phyloP scores from a whole-genome alignment of 1,140 invertebrate genomes.

The Zaprionus gabonicus region DNA sequence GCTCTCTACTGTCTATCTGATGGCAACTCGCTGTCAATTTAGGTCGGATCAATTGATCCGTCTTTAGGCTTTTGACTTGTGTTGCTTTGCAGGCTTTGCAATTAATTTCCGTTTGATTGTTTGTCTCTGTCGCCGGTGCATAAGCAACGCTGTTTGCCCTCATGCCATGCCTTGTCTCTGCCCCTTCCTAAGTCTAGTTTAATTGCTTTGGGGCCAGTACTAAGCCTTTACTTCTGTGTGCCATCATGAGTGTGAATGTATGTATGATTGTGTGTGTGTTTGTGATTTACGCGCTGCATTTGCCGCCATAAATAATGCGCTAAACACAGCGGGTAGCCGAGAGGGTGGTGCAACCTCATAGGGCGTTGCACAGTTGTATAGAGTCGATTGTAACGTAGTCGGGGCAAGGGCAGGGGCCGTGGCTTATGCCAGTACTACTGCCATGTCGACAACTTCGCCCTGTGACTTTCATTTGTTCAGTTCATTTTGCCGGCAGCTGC shows the following conservation, averaged over 20 bases:
- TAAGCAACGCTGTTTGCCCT: background rate
- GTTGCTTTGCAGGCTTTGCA: constrained; percentile 26
- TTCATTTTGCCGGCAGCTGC: constrained; percentile 49
- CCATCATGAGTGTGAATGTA: constrained; percentile 9
- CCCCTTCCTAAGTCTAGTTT: constrained; percentile 41
- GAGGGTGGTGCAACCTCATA: background rate
- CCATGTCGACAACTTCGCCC: constrained; percentile 64
- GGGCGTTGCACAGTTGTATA: background rate
- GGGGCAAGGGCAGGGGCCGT: background rate
- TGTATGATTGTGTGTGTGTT: constrained; percentile 17
- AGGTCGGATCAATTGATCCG: background rate
- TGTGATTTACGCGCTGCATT: constrained; percentile 59
- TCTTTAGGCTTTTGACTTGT: background rate
- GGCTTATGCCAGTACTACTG: constrained; percentile 34
- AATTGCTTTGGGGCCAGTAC: constrained; percentile 65
- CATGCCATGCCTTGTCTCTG: background rate
- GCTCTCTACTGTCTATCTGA: background rate
- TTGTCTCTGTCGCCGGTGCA: constrained; percentile 54
- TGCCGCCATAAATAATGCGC: constrained; percentile 69
- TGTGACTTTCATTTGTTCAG: constrained; percentile 64
- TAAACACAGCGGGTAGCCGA: constrained; percentile 40
- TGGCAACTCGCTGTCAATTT: background rate
- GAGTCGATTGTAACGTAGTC: background rate
- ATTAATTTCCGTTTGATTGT: constrained; percentile 81
- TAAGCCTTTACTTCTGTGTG: constrained; percentile 19